Base-by-base conservation (phyloP, 2,888 invertebrate genomes). In the Philereme transversata region DNA sequence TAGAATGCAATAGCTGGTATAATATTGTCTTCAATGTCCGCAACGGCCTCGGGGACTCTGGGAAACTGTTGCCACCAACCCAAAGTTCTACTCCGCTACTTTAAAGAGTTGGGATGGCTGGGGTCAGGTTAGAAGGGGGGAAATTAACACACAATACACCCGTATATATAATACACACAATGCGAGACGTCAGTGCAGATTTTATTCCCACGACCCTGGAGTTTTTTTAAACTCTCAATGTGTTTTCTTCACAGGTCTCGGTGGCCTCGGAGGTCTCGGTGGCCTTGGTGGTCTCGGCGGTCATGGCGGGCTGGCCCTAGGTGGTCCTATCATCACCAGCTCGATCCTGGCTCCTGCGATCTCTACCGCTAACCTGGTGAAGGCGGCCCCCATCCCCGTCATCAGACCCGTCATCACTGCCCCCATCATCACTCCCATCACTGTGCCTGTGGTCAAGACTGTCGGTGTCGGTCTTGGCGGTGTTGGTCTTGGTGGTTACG, bases 311-410 rank as follows among this genome's bases (percentile, higher is more conserved):
- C 5, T n/a, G 5, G 64, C 60, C 43, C 34, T 46, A 35, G 67
- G 54, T 4, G 45, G 64, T 4, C 68, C 76, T 10, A 68, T 78
- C 56, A 65, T 76, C 69, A 65, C 66, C 43, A 73, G 78, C 1
- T 76, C 80, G 0, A 71, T 79, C 55, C 46, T 77, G 35, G 79
- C 83, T 4, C 86, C 87, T 0, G 84, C 86, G 43, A 77, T 89
- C 50, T 91, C 90, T 41, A 78, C 83, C 40, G 84, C 86, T 6
- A 88, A 83, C 73, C 38, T 88, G 8, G 65, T 79, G 56, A 87
- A 82, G 60, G 90, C 88, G 0, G 83, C 88, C 10, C 87, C 88
- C 0, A 88, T 90, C 47, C 79, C 88, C 3, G 64, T 90, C 7
- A 77, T 88, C 65, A 82, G 68, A 50, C 83, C 86, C 8, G 70